Evolutionary conservation across 2,797 vertebrate species (phyloP), one percentile per base, ranked within the genome.

Genomic region (Pampus argenteus): DNA sequence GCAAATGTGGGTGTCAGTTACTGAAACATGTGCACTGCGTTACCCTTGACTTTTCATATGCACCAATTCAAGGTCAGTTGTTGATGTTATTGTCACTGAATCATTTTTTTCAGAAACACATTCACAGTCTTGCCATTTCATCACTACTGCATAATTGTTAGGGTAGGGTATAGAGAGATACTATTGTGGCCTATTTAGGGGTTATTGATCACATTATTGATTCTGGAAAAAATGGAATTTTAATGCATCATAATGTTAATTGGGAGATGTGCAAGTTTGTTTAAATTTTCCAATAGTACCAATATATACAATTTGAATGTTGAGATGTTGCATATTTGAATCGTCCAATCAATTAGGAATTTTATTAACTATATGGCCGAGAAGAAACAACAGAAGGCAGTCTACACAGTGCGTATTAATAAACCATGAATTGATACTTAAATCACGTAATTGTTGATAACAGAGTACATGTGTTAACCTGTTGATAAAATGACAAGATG

Each of bases 401-500:
- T 29, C 2, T 8, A 36, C 15, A 17, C 13, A n/a, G n/a, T 9
- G n/a, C 4, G 11, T 17, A 44, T 13, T 3, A 11, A n/a, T 22
- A 4, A 68, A 48, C 38, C 20, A 8, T 11, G 11, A 34, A 22
- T 2, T 17, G 7, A 20, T 25, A 29, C 40, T 22, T 7, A 51
- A 28, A 22, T 50, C 13, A 42, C 29, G 51, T 29, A 48, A 20
- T 29, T 40, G 0, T 76, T 23, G 5, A 28, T 23, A 2, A 8
- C 18, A 2, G 13, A 20, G 34, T 36, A 36, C 11, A 10, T 23
- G 50, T 7, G 17, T 59, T 61, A 64, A 81, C 84, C 81, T 86
- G 75, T 81, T 83, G 78, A 70, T 70, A 10, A 38, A 57, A 50
- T 25, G 22, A 9, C 9, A 45, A 22, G 6, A n/a, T 78, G 51